Conservation (phyloP, 2,888 invertebrate species). For the Phortica okadai region DNA sequence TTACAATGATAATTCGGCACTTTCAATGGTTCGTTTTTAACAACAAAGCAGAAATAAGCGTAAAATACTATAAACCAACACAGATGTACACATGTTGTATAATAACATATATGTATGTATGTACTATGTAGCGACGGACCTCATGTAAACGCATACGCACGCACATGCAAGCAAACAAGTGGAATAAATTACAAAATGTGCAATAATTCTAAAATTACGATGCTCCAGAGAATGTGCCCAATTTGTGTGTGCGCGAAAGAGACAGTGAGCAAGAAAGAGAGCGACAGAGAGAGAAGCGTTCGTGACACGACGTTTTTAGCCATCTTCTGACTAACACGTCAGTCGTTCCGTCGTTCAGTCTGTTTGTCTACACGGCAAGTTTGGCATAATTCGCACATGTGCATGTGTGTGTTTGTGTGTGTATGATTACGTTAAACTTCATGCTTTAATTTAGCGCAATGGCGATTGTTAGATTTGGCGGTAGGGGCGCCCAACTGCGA, state of each 20-base stretch:
- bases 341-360: background rate
- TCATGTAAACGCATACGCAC: slow-evolving; percentile 18
- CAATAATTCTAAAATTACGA: slow-evolving; percentile 60
- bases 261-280: slow-evolving; percentile 12
- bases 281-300: background rate
- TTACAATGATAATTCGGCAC: slow-evolving; percentile 24
- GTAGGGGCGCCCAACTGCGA: background rate
- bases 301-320: too few relatives aligned
- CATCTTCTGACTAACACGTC: slow-evolving; percentile 5
- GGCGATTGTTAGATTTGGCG: background rate
- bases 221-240: slow-evolving; percentile 42
- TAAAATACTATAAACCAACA: slow-evolving; percentile 11
- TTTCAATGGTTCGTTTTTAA: slow-evolving; percentile 2
- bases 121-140: background rate
- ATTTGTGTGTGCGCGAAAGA: slow-evolving; percentile 27
- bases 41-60: slow-evolving; percentile 5
- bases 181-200: slow-evolving; percentile 63
- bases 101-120: background rate
- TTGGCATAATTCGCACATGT: background rate
- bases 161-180: slow-evolving; percentile 39
- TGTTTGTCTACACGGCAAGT: slow-evolving; percentile 13
- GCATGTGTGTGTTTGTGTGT: slow-evolving; percentile 5
- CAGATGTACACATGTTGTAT: background rate
- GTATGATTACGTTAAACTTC: slow-evolving; percentile 4
- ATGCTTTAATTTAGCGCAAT: slow-evolving; percentile 40